These are phyloP conservation scores for Halesus radiatus DNA, from an alignment of 1,140 invertebrate genomes.

Conservation along the genomic window DNA sequence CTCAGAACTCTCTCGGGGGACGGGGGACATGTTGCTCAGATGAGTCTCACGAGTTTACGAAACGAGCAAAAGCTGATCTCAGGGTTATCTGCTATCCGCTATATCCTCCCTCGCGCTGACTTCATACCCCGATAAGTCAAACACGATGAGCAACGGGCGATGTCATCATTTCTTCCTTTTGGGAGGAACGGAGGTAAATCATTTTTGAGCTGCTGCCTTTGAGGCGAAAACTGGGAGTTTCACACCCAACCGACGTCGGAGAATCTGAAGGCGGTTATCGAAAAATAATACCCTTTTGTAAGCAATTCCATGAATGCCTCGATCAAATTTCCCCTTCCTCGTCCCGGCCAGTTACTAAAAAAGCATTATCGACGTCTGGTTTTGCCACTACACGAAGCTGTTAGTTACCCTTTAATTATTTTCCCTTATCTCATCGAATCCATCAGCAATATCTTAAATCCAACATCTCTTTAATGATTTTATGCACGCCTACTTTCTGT, in stretches of 20 bases:
- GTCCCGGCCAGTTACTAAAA: not conserved
- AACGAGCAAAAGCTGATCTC: constrained; percentile 10
- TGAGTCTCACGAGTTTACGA: not conserved
- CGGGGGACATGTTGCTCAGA: not conserved
- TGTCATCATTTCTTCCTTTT: constrained; percentile 9
- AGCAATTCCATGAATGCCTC: no score
- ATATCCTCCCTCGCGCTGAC: not conserved
- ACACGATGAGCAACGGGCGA: constrained; percentile 19
- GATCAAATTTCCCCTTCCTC: not conserved
- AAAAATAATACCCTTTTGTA: not conserved
- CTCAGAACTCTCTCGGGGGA: not conserved
- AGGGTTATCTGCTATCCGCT: constrained; percentile 13
- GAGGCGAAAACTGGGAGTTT: not conserved
- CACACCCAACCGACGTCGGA: not conserved
- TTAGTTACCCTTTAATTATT: constrained; percentile 34
- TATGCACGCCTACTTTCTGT: not conserved
- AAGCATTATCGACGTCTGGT: not conserved
- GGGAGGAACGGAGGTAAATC: not conserved
- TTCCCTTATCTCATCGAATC: not conserved
- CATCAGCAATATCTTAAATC: not conserved
- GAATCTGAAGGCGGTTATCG: no score
- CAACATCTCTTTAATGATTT: not conserved
- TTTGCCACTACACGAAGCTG: constrained; percentile 27
- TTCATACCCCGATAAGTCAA: constrained; percentile 13
- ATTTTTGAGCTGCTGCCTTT: not conserved